A percentile compares a stretch with the other conserved stretches of the same genome.
Conservation (phyloP, 2,113 vertebrate genomes). For the Ifrita kowaldi region DNA sequence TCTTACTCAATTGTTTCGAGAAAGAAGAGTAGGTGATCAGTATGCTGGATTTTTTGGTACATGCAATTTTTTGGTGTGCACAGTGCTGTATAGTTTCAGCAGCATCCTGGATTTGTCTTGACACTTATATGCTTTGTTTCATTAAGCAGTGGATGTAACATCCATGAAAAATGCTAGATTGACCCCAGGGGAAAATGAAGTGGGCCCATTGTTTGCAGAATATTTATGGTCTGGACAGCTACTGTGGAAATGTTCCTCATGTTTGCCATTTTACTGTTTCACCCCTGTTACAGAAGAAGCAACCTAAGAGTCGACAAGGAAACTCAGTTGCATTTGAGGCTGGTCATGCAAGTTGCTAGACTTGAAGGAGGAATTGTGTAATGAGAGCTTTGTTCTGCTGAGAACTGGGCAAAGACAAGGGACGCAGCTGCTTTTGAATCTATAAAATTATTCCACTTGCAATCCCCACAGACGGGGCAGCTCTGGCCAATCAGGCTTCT, state of each 20-base stretch:
- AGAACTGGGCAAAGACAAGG: slow-evolving; percentile 44
- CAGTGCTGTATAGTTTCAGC: neutral
- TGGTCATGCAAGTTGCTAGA: neutral
- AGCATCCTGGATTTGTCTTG: neutral
- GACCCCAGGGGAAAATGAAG: slow-evolving; percentile 5
- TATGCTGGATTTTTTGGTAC: neutral
- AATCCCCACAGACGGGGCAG: slow-evolving; percentile 19
- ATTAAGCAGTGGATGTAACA: slow-evolving; percentile 16
- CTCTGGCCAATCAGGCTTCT: slow-evolving; percentile 50
- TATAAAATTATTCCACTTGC: slow-evolving; percentile 46
- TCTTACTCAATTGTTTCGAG: neutral
- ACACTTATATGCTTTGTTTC: slow-evolving; percentile 3
- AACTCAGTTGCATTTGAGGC: neutral
- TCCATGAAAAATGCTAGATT: slow-evolving; percentile 16
- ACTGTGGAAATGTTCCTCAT: neutral
- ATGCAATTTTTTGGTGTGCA: fast-evolving
- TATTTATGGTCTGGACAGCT: slow-evolving; percentile 20
- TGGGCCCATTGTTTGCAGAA: neutral
- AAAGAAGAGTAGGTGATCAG: neutral
- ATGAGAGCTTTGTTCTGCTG: neutral
- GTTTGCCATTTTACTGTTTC: neutral
- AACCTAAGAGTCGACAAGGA: neutral
- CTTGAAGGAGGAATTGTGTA: neutral
- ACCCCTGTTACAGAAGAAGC: neutral
- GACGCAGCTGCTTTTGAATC: slow-evolving; percentile 39